Evolutionary conservation across 2,797 vertebrate species (phyloP).

Genomic region (Pitangus sulphuratus): DNA sequence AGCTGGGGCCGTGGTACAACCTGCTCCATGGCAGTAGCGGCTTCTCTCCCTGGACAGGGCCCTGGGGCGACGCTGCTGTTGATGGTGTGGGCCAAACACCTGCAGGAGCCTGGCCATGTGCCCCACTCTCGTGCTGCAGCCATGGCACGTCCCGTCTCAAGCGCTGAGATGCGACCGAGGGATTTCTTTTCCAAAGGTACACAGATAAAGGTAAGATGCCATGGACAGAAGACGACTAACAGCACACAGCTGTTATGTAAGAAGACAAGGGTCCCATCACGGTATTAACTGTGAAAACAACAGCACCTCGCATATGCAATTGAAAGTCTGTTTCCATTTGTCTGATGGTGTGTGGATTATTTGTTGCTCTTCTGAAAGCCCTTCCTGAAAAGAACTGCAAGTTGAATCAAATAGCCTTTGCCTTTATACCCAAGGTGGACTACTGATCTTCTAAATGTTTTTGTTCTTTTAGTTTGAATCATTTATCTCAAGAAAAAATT

Average conservation of each 20-base stretch:
- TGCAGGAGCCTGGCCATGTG: accelerated
- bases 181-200: not conserved
- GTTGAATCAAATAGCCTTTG: accelerated
- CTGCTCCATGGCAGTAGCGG: accelerated
- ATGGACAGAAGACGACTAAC: not conserved
- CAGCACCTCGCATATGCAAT: not conserved
- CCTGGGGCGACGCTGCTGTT: accelerated
- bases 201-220: not conserved
- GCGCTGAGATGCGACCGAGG: accelerated
- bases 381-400: not conserved
- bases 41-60: accelerated
- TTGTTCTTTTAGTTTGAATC: not conserved
- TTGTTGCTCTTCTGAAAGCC: not conserved
- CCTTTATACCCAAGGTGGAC: not conserved
- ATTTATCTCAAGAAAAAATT: not conserved
- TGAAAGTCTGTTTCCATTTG: not conserved
- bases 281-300: not conserved
- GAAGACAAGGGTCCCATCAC: accelerated
- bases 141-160: accelerated
- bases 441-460: not conserved
- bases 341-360: not conserved
- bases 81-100: not conserved
- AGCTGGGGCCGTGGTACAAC: accelerated
- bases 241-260: not conserved
- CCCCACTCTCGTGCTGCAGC: accelerated